These are phyloP conservation scores for Phortica variegata DNA, from an alignment of 1,140 invertebrate species.

Conservation along the genomic window DNA sequence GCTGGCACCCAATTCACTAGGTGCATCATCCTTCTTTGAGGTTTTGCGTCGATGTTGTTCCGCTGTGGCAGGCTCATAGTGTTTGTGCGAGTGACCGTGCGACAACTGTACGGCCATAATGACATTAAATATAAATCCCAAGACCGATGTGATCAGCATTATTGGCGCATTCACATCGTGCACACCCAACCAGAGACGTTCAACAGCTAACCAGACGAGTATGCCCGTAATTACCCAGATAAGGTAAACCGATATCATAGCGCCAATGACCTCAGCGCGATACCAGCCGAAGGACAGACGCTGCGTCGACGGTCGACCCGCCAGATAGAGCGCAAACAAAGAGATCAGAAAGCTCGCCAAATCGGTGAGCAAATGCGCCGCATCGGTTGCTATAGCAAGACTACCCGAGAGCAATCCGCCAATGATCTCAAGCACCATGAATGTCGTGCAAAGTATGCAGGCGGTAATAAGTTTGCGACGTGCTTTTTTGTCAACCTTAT, in stretches of 20 bases:
- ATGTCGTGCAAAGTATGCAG: constrained; percentile 61
- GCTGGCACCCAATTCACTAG: no score
- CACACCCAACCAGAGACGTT: constrained; percentile 68
- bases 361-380: constrained; percentile 79
- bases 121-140: constrained; percentile 82
- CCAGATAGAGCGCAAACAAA: constrained; percentile 70
- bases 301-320: constrained; percentile 64
- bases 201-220: constrained; percentile 77
- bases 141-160: constrained; percentile 81
- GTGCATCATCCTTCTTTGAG: background rate
- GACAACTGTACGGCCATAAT: constrained; percentile 81
- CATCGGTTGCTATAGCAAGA: constrained; percentile 79
- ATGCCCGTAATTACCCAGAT: constrained; percentile 88
- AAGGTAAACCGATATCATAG: constrained; percentile 65
- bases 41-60: background rate
- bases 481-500: constrained; percentile 51
- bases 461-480: constrained; percentile 61
- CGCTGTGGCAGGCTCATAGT: constrained; percentile 6
- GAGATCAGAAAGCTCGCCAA: constrained; percentile 79
- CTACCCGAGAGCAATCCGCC: constrained; percentile 77
- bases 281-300: constrained; percentile 74
- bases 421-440: constrained; percentile 66
- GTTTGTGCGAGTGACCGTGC: constrained; percentile 63
- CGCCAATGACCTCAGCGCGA: constrained; percentile 64
- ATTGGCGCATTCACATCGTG: constrained; percentile 78